These are phyloP conservation scores for Andrena bicolor DNA, from an alignment of 2,888 invertebrate genomes.

Conservation along the genomic window DNA sequence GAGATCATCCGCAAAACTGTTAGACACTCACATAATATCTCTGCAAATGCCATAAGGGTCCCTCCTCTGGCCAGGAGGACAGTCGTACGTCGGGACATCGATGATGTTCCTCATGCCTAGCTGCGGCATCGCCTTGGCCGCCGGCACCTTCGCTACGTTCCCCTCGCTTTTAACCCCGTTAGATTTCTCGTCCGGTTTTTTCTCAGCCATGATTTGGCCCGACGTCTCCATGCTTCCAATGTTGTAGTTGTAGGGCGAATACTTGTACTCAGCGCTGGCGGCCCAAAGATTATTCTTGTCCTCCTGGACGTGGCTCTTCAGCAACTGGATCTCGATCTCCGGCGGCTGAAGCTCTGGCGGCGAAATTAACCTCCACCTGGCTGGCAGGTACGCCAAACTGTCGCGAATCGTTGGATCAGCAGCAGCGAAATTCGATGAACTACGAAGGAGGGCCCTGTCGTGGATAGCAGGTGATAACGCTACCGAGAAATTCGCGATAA, in stretches of 20 bases:
- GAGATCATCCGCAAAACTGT: no score
- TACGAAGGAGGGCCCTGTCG: no score
- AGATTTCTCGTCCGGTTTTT: no score
- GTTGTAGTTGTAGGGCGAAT: background rate
- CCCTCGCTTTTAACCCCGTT: background rate
- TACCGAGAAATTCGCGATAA: no score
- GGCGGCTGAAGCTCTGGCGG: background rate
- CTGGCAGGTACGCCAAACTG: background rate
- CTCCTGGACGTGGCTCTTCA: conserved; percentile 18
- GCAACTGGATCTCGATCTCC: conserved; percentile 27
- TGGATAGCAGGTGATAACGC: no score
- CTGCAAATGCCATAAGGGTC: no score
- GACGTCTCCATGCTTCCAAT: background rate
- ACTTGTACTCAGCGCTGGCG: conserved; percentile 33
- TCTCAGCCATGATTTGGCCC: no score
- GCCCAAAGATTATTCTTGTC: background rate
- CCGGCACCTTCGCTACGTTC: background rate
- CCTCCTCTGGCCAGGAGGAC: no score
- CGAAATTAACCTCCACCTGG: conserved; percentile 14
- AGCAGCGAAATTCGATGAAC: no score
- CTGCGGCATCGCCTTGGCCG: background rate
- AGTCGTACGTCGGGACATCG: no score
- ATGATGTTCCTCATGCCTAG: conserved; percentile 23
- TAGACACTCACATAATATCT: no score
- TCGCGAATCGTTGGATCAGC: no score